Evolutionary conservation across 2,797 vertebrate species (phyloP).

Genomic region (Oceanodroma leucorhoa): DNA sequence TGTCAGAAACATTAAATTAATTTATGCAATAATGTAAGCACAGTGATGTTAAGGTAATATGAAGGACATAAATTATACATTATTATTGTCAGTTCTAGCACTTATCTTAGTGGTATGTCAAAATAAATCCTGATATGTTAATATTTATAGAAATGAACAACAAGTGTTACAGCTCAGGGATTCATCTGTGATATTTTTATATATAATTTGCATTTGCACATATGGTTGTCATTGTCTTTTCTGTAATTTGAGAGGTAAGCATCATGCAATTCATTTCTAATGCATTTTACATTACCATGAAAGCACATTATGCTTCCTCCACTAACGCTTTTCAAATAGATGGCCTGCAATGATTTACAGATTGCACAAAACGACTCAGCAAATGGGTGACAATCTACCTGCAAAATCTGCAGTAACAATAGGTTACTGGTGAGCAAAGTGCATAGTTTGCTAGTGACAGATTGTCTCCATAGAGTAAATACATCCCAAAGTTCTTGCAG

Average conservation of each 20-base stretch:
- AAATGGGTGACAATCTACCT: constrained; percentile 34
- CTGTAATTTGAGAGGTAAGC: constrained; percentile 67
- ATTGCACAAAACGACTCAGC: neutral
- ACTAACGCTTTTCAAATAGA: constrained; percentile 30
- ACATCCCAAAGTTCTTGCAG: neutral
- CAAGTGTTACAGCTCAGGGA: constrained; percentile 73
- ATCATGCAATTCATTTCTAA: constrained; percentile 69
- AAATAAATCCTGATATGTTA: constrained; percentile 79
- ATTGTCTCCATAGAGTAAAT: neutral
- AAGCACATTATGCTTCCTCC: constrained; percentile 59
- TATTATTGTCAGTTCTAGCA: constrained; percentile 80
- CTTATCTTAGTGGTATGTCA: constrained; percentile 77
- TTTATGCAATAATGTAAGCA: constrained; percentile 81
- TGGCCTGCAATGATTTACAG: constrained; percentile 55
- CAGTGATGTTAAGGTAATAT: constrained; percentile 78
- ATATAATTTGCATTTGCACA: constrained; percentile 63
- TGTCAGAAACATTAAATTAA: constrained; percentile 80
- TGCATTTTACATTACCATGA: constrained; percentile 71
- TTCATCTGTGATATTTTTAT: constrained; percentile 65
- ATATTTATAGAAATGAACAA: constrained; percentile 80
- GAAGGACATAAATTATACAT: constrained; percentile 81
- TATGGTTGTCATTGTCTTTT: constrained; percentile 71
- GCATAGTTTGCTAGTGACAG: neutral
- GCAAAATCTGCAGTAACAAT: neutral
- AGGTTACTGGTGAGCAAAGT: neutral